A percentile compares a stretch with the other conserved stretches of the same genome.
Evolutionary conservation across 2,113 vertebrate genomes (phyloP).

Genomic region (Rostratula benghalensis): DNA sequence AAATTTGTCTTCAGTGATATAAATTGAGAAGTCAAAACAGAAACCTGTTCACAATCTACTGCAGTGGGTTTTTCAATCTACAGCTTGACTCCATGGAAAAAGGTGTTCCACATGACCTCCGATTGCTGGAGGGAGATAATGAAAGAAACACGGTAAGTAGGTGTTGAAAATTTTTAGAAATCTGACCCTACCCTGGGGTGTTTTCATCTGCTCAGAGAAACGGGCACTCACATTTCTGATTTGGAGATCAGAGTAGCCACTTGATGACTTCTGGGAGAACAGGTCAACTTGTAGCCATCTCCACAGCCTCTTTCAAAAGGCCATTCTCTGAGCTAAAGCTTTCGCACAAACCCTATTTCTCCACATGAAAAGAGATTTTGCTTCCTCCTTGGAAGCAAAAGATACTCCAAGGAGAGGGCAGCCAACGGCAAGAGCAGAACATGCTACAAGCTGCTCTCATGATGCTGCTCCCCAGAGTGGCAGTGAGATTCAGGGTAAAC

Average conservation of each 20-base stretch:
- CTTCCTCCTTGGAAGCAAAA: neutral
- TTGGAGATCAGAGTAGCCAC: neutral
- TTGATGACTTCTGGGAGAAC: neutral
- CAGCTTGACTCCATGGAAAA: neutral
- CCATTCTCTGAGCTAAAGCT: neutral
- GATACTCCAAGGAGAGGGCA: neutral
- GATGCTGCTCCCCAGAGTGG: neutral
- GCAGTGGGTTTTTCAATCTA: neutral
- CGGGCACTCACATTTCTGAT: neutral
- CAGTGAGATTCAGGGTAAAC: neutral
- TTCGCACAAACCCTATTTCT: neutral
- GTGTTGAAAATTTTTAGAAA: conserved; percentile 9
- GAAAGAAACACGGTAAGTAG: neutral
- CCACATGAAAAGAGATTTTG: neutral
- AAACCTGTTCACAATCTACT: conserved; percentile 3
- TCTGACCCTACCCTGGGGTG: neutral
- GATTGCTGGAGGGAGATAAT: neutral
- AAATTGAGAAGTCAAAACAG: conserved; percentile 45
- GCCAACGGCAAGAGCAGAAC: neutral
- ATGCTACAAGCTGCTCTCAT: neutral
- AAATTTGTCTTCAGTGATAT: conserved; percentile 35
- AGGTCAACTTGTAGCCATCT: neutral
- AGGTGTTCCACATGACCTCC: neutral
- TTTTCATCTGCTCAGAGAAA: neutral
- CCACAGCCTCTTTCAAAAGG: neutral